Conservation (phyloP, 2,888 invertebrate genomes). For the Nomada flava region DNA sequence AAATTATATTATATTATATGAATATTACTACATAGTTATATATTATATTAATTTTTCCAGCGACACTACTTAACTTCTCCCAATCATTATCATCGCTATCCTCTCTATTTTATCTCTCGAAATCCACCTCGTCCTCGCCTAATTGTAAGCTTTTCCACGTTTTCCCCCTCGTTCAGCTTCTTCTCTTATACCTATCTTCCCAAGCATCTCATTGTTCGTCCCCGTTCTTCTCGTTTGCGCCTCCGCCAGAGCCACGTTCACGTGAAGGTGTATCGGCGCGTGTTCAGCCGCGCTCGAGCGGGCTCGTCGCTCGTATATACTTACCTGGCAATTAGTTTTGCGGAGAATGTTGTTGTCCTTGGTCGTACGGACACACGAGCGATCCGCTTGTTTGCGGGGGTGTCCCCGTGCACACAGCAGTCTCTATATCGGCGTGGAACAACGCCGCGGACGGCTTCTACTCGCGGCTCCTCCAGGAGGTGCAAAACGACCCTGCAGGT, state of each 20-base stretch:
- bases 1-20: no score
- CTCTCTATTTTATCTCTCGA: conserved; percentile 12
- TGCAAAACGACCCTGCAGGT: conserved; percentile 38
- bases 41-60: no score
- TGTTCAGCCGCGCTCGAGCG: conserved; percentile 67
- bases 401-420: conserved; percentile 65
- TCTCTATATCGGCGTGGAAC: conserved; percentile 49
- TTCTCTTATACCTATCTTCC: conserved; percentile 23
- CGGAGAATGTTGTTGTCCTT: conserved; percentile 84
- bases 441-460: conserved; percentile 44
- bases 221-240: conserved; percentile 33
- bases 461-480: conserved; percentile 37
- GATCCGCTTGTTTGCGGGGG: conserved; percentile 78
- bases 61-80: background rate
- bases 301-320: conserved; percentile 77
- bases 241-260: conserved; percentile 18
- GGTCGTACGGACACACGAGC: conserved; percentile 75
- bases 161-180: conserved; percentile 3
- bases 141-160: conserved; percentile 25
- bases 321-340: conserved; percentile 83
- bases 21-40: no score
- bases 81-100: background rate
- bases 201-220: conserved; percentile 50
- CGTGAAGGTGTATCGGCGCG: conserved; percentile 64
- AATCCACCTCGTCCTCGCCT: background rate